Evolutionary conservation across 2,888 invertebrate genomes (phyloP).

Genomic region (Mamestra brassicae): DNA sequence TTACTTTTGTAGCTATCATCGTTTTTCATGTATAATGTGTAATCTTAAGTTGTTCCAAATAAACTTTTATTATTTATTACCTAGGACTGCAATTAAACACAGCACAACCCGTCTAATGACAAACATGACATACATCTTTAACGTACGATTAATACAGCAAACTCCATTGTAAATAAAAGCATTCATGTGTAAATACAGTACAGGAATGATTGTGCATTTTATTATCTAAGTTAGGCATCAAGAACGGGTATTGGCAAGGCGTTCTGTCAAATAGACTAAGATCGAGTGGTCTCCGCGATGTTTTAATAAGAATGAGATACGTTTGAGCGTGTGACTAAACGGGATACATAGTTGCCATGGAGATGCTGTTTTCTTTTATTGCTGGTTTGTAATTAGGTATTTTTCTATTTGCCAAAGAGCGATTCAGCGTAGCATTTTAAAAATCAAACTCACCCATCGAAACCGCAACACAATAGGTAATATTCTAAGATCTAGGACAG

Average conservation of each 20-base stretch:
- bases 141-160: slow-evolving; percentile 38
- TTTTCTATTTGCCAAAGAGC: neutral
- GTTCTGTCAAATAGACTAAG: slow-evolving; percentile 73
- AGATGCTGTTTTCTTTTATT: slow-evolving; percentile 14
- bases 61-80: no score
- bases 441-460: no score
- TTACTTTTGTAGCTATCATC: no score
- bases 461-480: no score
- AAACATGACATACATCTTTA: slow-evolving; percentile 11
- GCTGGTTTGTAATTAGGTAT: neutral
- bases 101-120: neutral
- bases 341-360: slow-evolving; percentile 14
- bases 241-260: slow-evolving; percentile 55
- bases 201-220: slow-evolving; percentile 54
- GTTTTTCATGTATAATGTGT: no score
- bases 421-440: no score
- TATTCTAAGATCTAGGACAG: no score
- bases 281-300: slow-evolving; percentile 66
- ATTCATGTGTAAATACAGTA: slow-evolving; percentile 43
- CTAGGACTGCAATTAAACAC: slow-evolving; percentile 2
- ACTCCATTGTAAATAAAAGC: slow-evolving; percentile 53
- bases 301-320: slow-evolving; percentile 66
- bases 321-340: slow-evolving; percentile 56
- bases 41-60: no score
- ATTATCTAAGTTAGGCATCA: slow-evolving; percentile 49